Base-by-base conservation (phyloP, 2,888 invertebrate genomes). In the Prostheceraeus crozeri region DNA sequence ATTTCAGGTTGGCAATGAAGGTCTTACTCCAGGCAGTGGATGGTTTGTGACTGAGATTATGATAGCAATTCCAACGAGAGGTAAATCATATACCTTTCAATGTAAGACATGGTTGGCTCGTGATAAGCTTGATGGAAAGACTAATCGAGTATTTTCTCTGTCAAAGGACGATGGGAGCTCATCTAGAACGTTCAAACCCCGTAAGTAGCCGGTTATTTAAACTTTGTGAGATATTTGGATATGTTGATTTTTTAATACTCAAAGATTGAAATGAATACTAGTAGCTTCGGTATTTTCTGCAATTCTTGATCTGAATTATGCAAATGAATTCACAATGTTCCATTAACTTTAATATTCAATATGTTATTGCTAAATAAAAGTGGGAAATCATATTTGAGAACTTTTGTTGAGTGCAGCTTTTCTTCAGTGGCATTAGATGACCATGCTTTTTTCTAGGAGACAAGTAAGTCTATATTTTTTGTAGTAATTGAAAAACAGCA, bases 31-130 rank as follows among this genome's bases (percentile, higher is more conserved):
- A 8, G 72, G 71, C 2, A 67, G 67, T 33, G 73, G 75, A 6
- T 76, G 76, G 76, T 75, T 71, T 60, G 63, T 76, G 10, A 72
- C 74, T 62, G 69, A 72, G 35, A 65, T 76, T 14, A 71, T 72
- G 54, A 67, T 76, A 1, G 72, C 74, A 62, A 65, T 74, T 64
- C 76, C 76, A 4, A 73, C 71, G 4, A 74, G 72, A 63, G 76
- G 75, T 3, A 71, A 70, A 63, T 70, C 72, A 59, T 76, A 73
- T 65, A 68, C 68, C 54, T 75, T 76, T 65, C 64, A 62, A 2
- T 74, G 76, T 64, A 69, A 70, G 52, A 66, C 69, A 61, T 76
- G 76, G 76, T 63, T 76, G 57, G 72, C 75, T 3, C 63, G 69
- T 25, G 71, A 73, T 64, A 72, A 72, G 60, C 69, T 68, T 3